Conservation (phyloP, 2,888 invertebrate species). For the Pyralis farinalis region DNA sequence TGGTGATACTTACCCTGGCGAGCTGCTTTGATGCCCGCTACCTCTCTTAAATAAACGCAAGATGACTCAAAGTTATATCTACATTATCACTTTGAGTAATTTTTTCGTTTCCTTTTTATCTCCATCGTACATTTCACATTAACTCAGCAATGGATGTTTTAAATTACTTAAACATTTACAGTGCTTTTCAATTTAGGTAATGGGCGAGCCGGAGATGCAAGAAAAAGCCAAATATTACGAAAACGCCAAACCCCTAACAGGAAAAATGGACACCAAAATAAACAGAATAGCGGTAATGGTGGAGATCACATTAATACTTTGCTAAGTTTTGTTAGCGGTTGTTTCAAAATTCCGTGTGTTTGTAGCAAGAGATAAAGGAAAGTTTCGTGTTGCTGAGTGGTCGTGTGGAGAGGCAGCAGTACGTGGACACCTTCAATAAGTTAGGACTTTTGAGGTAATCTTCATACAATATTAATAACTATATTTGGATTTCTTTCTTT, state of each 20-base stretch:
- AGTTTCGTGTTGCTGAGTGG: slow-evolving; percentile 57
- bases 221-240: slow-evolving; percentile 39
- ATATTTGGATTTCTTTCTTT: too few species aligned
- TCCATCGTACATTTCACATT: too few species aligned
- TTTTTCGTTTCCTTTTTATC: too few species aligned
- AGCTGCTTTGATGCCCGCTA: too few species aligned
- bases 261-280: slow-evolving; percentile 53
- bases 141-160: too few species aligned
- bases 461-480: too few species aligned
- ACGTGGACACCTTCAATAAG: slow-evolving; percentile 46
- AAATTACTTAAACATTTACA: too few species aligned
- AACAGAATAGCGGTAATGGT: slow-evolving; percentile 61
- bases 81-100: too few species aligned
- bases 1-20: too few species aligned
- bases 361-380: slow-evolving; percentile 71
- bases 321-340: slow-evolving; percentile 12
- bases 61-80: too few species aligned
- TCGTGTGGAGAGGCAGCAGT: slow-evolving; percentile 37
- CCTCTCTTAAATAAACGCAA: too few species aligned
- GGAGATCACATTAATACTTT: slow-evolving; percentile 14
- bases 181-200: slow-evolving; percentile 34
- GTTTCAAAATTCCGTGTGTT: slow-evolving; percentile 30
- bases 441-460: slow-evolving; percentile 58
- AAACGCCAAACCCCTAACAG: slow-evolving; percentile 55
- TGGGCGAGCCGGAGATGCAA: slow-evolving; percentile 39